Evolutionary conservation across 2,888 invertebrate genomes (phyloP), one percentile per base, ranked within the genome.

Genomic region (Caenorhabditis sp.): DNA sequence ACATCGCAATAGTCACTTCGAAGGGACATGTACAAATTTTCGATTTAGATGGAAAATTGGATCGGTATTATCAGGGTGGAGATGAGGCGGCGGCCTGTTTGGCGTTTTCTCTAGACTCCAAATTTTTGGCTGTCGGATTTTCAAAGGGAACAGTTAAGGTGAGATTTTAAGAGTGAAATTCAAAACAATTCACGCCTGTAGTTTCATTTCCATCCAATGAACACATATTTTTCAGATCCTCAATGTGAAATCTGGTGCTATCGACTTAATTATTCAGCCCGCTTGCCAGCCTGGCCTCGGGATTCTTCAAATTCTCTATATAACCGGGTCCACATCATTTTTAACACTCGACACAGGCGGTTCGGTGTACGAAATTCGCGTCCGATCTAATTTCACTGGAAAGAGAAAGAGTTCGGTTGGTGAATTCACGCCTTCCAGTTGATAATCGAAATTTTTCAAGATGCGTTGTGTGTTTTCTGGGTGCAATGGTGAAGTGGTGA

Each of bases 401-500:
- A 59, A 56, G 31, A 58, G 52, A 26, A 57, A 36, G 8, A 63
- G 73, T 43, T 52, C 62, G 60, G 78, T 78, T 10, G 25, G 49
- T 20, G n/a, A n/a, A n/a, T n/a, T n/a, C n/a, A n/a, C n/a, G 12
- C 17, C 49, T 43, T 43, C 49, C 49, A 43, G 17, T 43, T 60
- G n/a, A n/a, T 31, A 4, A 7, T 31, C 31, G 31, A 31, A 31
- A 31, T 31, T 31, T 31, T 94, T 94, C 88, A 93, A 94, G 73
- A 93, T 95, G 0, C 93, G 94, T 63, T 97, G 97, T 88, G 38
- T 59, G 4, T 59, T 99, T 89, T 96, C 97, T 43, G 97, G 97
- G 71, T 90, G 90, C 64, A 92, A 95, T 65, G 99, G 99, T 0
- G 99, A 99, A 91, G 82, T 83, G 1, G 83, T 87, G 26, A 62